phyloP scores from a whole-genome alignment of 2,888 invertebrate species.

The Chrysolina americana region DNA sequence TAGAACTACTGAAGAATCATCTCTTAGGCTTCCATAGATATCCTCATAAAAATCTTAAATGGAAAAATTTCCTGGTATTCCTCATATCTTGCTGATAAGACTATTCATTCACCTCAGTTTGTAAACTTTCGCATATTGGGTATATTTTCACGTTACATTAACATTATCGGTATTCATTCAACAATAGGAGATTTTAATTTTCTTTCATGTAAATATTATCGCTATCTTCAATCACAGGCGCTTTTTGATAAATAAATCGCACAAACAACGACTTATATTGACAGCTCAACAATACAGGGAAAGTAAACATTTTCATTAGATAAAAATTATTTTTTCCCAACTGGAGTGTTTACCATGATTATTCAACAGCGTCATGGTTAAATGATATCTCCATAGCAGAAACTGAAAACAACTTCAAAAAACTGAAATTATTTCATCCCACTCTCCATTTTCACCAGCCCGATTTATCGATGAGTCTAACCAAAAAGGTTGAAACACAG shows the following conservation, averaged over 20 bases:
- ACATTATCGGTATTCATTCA: background rate
- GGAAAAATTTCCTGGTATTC: too few relatives aligned
- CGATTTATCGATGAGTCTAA: too few relatives aligned
- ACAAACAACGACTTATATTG: background rate
- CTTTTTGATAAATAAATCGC: background rate
- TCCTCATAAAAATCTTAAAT: too few relatives aligned
- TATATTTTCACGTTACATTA: too few relatives aligned
- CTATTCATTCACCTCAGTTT: too few relatives aligned
- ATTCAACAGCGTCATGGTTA: slow-evolving; percentile 5
- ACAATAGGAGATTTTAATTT: background rate
- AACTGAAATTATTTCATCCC: background rate
- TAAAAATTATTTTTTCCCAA: slow-evolving; percentile 15
- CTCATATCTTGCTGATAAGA: too few relatives aligned
- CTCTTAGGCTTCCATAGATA: too few relatives aligned
- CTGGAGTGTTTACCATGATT: slow-evolving; percentile 5
- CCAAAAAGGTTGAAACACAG: too few relatives aligned
- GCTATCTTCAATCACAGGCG: background rate
- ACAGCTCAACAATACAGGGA: background rate
- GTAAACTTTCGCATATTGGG: background rate
- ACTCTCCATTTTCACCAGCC: too few relatives aligned
- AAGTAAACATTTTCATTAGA: slow-evolving; percentile 9
- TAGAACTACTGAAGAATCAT: too few relatives aligned
- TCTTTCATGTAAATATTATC: slow-evolving; percentile 4
- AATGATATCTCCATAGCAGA: background rate
- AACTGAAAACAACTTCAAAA: background rate